Base-by-base conservation (phyloP, 2,113 vertebrate species). In the Cnemophilus loriae region DNA sequence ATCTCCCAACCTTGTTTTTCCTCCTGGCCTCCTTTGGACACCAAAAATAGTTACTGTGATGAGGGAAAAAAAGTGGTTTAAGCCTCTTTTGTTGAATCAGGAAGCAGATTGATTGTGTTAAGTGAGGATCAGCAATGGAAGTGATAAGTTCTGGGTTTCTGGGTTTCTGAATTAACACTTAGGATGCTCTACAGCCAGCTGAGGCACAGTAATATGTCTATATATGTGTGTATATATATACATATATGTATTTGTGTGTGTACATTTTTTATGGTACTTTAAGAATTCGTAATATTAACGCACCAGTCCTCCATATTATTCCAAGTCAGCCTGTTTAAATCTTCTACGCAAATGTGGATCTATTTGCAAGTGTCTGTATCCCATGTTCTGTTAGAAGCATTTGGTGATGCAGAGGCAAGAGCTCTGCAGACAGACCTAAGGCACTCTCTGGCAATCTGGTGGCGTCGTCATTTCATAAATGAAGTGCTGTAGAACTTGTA, bases 151-250 rank as follows among this genome's bases (percentile, higher is more conserved):
- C 15, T 83, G 67, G 27, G 16, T 63, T 73, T 69, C 17, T 4
- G 5, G 16, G 3, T 55, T 41, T 56, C 47, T 53, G n/a, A 63
- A 22, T 69, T 76, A 53, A 44, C 44, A 13, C 33, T 60, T 27
- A 8, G 35, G 30, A 15, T 16, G 9, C n/a, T 65, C 3, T 30
- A 17, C 4, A 76, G 24, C 53, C 49, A 71, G 42, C 74, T 42
- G 65, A 60, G 88, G 65, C 70, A 32, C 17, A 39, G 7, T 33
- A 46, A 56, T 37, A n/a, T 41, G 6, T n/a, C 1, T 23, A 7
- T 49, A 6, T 37, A 6, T 27, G 0, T 50, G 0, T 33, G 1
- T 49, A 2, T 56, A 2, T 50, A 2, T 18, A 4, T 64, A 3
- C 52, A 8, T 47, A 9, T 55, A 8, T 26, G 0, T 33, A 13